phyloP scores from a whole-genome alignment of 2,113 vertebrate species.

The Coptodon bakossiorum region DNA sequence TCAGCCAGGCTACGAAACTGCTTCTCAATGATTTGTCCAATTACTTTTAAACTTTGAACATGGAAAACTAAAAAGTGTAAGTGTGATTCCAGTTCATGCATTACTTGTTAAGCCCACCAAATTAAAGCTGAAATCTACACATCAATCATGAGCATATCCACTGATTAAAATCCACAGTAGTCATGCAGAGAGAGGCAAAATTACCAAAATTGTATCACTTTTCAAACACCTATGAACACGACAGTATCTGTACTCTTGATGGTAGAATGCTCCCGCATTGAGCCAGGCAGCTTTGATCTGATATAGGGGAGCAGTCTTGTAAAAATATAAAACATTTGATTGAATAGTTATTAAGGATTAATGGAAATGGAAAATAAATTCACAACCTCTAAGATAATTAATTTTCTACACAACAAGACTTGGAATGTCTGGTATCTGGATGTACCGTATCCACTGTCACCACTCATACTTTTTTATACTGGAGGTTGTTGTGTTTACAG shows the following conservation, averaged over 20 bases:
- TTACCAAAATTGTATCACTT: not conserved
- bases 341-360: not conserved
- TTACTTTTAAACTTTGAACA: not conserved
- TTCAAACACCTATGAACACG: not conserved
- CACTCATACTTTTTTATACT: not conserved
- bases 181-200: not conserved
- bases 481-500: not conserved
- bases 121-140: not conserved
- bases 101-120: not conserved
- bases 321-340: not conserved
- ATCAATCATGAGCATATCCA: not conserved
- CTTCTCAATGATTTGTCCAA: fast-evolving
- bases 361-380: not conserved
- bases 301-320: fast-evolving
- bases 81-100: not conserved
- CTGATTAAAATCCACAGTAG: not conserved
- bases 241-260: not conserved
- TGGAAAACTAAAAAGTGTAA: not conserved
- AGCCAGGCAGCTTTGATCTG: not conserved
- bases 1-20: not conserved
- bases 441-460: not conserved
- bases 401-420: fast-evolving
- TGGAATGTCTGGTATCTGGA: not conserved
- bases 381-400: fast-evolving
- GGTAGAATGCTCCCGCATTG: fast-evolving